Evolutionary conservation across 2,888 invertebrate genomes (phyloP), one percentile per base, ranked within the genome.

Genomic region (Nemapogon koenigi): DNA sequence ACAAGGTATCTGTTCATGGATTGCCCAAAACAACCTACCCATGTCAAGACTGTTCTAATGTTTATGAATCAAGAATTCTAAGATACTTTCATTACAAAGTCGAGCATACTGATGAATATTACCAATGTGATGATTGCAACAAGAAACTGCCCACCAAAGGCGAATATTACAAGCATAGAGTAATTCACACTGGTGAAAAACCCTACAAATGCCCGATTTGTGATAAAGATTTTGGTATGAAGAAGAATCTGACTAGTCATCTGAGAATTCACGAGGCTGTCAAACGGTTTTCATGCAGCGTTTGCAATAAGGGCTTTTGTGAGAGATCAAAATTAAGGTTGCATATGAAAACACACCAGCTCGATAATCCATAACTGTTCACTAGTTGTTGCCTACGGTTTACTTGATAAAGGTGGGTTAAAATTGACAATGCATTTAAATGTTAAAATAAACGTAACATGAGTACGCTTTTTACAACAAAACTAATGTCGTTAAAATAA

Each of bases 121-220:
- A 22, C 18, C 16, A 55, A 1, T 76, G 76, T 40, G 57, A 69
- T 0, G 67, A 62, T 38, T 76, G 76, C 26, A 71, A 65, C 0
- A 46, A 61, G 3, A 66, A 62, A 33, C 72, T 70, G 45, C 49
- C 47, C 1, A 55, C 57, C 0, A 62, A 60, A 27, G 52, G 50
- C 8, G 44, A 49, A 6, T 45, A 72, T 26, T 62, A 70, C 2
- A 64, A 80, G 1, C 82, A 82, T 41, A 61, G 57, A 35, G 54
- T 72, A 1, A 66, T 65, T 1, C 83, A 83, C 46, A 76, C 81
- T 1, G 68, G 73, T 2, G 80, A 79, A 39, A 81, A 76, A 41
- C 52, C 55, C 1, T 70, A 61, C 25, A 53, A 61, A 28, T 83
- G 83, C 43, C 49, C 53, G 1, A 50, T 78, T 1, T 83, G 83